Evolutionary conservation across 2,113 vertebrate species (phyloP).

Genomic region (Campylomormyrus numenius): DNA sequence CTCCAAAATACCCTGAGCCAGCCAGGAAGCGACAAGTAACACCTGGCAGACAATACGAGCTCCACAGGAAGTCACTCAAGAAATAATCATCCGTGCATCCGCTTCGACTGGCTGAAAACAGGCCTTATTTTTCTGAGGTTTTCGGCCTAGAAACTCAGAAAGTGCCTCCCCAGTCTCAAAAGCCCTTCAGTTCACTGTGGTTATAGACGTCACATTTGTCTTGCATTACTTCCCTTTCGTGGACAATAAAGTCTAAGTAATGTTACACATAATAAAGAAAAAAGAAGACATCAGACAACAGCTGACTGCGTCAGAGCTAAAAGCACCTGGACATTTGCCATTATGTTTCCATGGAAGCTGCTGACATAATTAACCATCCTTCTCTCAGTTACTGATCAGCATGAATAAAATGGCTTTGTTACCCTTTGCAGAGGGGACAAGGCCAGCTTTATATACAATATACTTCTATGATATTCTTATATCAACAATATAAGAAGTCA

Average conservation of each 20-base stretch:
- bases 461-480: too few species aligned
- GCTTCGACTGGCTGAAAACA: neutral
- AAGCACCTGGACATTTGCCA: neutral
- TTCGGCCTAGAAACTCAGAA: neutral
- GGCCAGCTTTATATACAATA: neutral
- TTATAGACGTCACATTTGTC: neutral
- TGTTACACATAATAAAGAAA: neutral
- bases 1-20: neutral
- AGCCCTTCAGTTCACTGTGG: neutral
- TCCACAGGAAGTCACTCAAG: neutral
- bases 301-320: neutral
- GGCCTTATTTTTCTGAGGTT: neutral
- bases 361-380: neutral
- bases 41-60: neutral
- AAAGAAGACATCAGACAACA: neutral
- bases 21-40: neutral
- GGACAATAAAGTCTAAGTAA: neutral
- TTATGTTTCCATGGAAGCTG: neutral
- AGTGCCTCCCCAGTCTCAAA: neutral
- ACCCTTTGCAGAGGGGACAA: neutral
- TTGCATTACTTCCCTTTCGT: neutral
- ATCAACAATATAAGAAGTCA: neutral
- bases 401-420: neutral
- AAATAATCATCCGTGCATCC: neutral
- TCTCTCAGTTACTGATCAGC: neutral